Evolutionary conservation across 2,888 invertebrate genomes (phyloP), one percentile per base, ranked within the genome.

Genomic region (Drosophila aldrichi): DNA sequence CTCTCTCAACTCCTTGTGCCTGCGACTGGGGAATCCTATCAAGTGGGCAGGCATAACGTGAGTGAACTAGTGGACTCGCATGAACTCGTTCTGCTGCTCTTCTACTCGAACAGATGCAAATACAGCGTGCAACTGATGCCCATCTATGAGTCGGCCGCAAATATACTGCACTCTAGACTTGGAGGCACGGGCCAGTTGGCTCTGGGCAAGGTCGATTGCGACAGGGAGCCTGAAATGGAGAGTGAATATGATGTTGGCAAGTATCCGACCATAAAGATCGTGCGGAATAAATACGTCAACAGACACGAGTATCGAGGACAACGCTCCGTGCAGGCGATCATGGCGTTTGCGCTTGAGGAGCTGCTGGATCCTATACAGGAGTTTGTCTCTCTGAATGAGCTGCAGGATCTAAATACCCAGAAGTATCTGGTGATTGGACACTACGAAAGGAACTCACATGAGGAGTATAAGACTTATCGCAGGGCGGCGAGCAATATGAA

Each of bases 21-120:
- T 4, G 18, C 40, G 38, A 34, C 40, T 48, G 60, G 49, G 8
- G 57, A 61, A 22, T 49, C 71, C 8, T 5, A 69, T 8, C 16
- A 29, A 0, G 57, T 83, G 8, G 49, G 64, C 7, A 2, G 6
- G 0, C 16, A 52, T 0, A 82, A 80, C 49, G 1, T 72, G 7
- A 3, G 46, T 1, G 5, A 20, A 2, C 18, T 86, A 16, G 3
- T 67, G 7, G 3, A 46, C 0, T 52, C 62, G 63, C 96, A 97
- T 95, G 98, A 99, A 94, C 94, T 99, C 92, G 98, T 99, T 62
- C 96, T 99, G 93, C 95, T 99, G 60, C 98, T 98, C 94, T 99
- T 99, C 94, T 99, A 99, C 94, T 98, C 98, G 34, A 98, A 98
- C 91, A 98, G 98, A 98, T 99, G 99, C 94, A 95, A 96, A 89